Conservation (phyloP, 2,888 invertebrate genomes). For the Smittia sp. region DNA sequence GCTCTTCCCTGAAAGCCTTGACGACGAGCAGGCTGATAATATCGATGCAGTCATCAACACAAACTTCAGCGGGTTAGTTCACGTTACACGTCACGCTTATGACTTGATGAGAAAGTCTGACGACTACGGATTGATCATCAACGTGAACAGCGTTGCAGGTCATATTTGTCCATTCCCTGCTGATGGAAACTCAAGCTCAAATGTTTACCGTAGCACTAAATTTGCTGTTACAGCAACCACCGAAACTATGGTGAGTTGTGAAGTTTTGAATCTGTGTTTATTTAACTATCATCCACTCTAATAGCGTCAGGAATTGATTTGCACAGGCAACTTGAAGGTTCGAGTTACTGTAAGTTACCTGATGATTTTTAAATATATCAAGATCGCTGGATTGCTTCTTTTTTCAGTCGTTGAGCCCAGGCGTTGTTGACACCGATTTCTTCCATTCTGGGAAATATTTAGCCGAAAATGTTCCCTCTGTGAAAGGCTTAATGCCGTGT, state of each 20-base stretch:
- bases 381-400: not conserved
- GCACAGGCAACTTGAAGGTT: not conserved
- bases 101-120: not conserved
- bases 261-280: not conserved
- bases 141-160: conserved; percentile 10
- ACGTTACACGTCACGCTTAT: conserved; percentile 4
- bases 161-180: not conserved
- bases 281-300: no score
- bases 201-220: conserved; percentile 60
- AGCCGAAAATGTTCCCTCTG: not conserved
- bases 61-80: not conserved
- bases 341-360: not conserved
- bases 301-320: conserved; percentile 56
- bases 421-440: not conserved
- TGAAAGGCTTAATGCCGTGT: not conserved
- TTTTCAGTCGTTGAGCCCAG: not conserved
- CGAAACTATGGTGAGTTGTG: conserved; percentile 53
- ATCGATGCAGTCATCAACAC: not conserved
- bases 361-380: not conserved
- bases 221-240: conserved; percentile 59
- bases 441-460: not conserved
- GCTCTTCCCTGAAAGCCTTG: not conserved
- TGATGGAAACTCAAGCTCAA: conserved; percentile 41
- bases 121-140: not conserved
- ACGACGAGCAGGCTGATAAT: not conserved